Base-by-base conservation (phyloP, 2,888 invertebrate genomes). In the Cenopis cana region DNA sequence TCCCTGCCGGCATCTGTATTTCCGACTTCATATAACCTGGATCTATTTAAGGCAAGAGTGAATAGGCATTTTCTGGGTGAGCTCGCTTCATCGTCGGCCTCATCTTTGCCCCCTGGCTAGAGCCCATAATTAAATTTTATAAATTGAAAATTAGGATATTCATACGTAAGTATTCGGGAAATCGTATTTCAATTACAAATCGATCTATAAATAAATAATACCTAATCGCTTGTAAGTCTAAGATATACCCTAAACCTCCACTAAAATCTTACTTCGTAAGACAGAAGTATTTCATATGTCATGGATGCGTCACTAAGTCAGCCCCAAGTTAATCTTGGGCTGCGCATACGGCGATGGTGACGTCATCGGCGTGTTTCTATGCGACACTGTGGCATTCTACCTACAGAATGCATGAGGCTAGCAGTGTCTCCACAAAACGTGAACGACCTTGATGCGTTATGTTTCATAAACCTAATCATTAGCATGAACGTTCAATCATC, bases 331-430 rank as follows among this genome's bases (percentile, higher is more conserved):
- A 81, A 84, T 84, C 85, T 85, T 78, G 74, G 75, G 80, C 76
- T 84, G 87, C 87, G 87, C 85, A 77, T 82, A 88, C 82, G 85
- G 73, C 79, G 81, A 73, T 78, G 80, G 64, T 90, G 90, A 90
- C 89, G 89, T 89, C 89, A 89, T 54, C 76, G 59, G 52, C 52
- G 50, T 52, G 69, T 65, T 59, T 69, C 65, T 66, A 66, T 69
- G 70, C 70, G 59, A 70, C 69, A 55, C 69, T 57, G 24, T 24
- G 69, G 73, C 73, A 73, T 73, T 69, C 70, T 70, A 46, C 46
- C 70, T 70, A 46, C 46, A 65, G n/a, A 54, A 41, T 68, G 68
- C 41, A 68, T 61, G 60, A 54, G 52, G 38, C 38, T 46, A 46
- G 38, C n/a, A 18, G 18, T 50, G 18, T 49, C 29, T 64, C 24